A percentile compares a stretch with the other conserved stretches of the same genome.
Conservation (phyloP, 2,888 invertebrate species). For the Athripsodes cinereus region DNA sequence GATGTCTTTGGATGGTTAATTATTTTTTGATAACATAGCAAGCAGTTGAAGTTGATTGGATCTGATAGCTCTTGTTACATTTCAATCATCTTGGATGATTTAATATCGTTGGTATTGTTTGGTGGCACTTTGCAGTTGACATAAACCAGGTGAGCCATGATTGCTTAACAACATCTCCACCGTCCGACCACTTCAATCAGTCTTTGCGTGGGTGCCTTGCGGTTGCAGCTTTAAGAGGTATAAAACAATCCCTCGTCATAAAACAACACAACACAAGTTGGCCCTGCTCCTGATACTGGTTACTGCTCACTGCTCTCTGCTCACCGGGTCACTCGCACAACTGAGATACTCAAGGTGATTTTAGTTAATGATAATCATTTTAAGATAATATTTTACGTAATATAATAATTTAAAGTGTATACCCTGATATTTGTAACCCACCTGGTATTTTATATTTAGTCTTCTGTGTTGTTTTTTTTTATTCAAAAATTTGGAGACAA, state of each 20-base stretch:
- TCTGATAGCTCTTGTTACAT: no score
- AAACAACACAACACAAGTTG: background rate
- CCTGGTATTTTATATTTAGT: no score
- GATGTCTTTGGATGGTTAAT: no score
- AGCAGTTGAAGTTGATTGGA: no score
- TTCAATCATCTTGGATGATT: background rate
- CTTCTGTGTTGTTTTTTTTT: no score
- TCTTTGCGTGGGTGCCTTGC: background rate
- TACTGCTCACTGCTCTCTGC: no score
- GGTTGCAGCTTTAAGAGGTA: constrained; percentile 18
- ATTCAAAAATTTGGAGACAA: no score
- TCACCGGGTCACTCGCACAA: background rate
- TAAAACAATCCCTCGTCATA: constrained; percentile 10
- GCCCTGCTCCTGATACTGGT: no score
- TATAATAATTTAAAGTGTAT: background rate
- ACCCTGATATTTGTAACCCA: no score
- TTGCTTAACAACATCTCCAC: constrained; percentile 15
- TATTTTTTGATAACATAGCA: no score
- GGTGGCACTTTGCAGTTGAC: constrained; percentile 35
- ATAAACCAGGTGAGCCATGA: constrained; percentile 34
- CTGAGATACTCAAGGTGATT: constrained; percentile 15
- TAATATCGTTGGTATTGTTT: constrained; percentile 28
- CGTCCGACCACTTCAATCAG: background rate
- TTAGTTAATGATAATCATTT: constrained; percentile 5
- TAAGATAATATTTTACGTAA: background rate